Base-by-base conservation (phyloP, 2,113 vertebrate species). In the Aleadryas rufinucha region DNA sequence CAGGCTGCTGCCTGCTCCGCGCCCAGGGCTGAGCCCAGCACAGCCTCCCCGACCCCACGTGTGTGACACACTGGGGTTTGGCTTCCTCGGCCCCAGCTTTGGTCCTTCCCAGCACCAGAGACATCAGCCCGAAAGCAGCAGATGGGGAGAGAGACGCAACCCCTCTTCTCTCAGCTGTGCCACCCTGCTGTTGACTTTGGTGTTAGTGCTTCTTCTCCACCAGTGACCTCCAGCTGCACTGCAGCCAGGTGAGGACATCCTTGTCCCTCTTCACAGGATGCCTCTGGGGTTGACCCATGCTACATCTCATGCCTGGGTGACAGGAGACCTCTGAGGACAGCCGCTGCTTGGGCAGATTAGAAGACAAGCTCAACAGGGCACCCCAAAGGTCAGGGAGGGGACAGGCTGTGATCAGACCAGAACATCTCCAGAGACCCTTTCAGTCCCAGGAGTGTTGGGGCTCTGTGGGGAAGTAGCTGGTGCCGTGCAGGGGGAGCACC, bases 21-120 rank as follows among this genome's bases (percentile, higher is more conserved):
- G 28, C 30, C 22, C 1, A 47, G 80, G 15, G 76, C 77, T 56
- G 20, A 37, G 89, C 78, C 16, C 18, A 11, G 42, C 79, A 8
- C 16, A 21, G 71, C 23, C 53, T 13, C 18, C 17, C 60, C 21
- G 1, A 64, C 26, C 41, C 52, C 30, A 0, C 5, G 1, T 1
- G 1, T 0, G 5, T 3, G 4, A 28, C 4, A 9, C 30, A 35
- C 31, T 0, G 11, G 4, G 17, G 5, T 39, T 15, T 3, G 76
- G 70, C 28, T 7, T 2, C 52, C 60, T 11, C 30, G 12, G 41
- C 19, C 18, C 18, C 65, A 2, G 11, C 3, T 41, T 23, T 13
- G 90, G 49, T 0, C 41, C 42, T 26, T 28, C 24, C 20, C 6
- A 1, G 42, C 47, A 11, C 6, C 13, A 1, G 30, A 12, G 22